Evolutionary conservation across 1,140 invertebrate genomes (phyloP), one percentile per base, ranked within the genome.

Genomic region (Cherax quadricarinatus): DNA sequence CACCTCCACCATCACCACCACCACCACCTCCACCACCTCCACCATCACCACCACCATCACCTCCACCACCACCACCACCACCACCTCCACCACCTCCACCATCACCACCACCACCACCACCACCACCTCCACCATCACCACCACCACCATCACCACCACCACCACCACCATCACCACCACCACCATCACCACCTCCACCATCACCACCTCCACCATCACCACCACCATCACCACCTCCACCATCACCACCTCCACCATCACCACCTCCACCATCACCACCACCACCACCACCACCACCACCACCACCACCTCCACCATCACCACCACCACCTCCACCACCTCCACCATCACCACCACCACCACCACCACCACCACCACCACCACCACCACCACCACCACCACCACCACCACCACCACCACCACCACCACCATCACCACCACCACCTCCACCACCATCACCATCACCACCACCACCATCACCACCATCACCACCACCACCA

Each of bases 381-480:
- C n/a, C n/a, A n/a, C n/a, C n/a, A n/a, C n/a, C n/a, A n/a, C n/a
- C n/a, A n/a, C n/a, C n/a, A n/a, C n/a, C n/a, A n/a, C n/a, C n/a
- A n/a, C n/a, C n/a, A n/a, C n/a, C n/a, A 79, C 21, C 18, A 79
- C 48, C 75, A 79, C 75, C 75, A 79, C 75, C 21, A 21, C 75
- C 21, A n/a, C 21, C 21, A 79, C 48, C 21, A 79, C 75, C 3
- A 79, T 21, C 21, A 21, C 48, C 75, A 79, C 21, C 75, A 21
- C 18, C 21, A 79, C 75, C 21, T 10, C 75, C 10, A 3, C 48
- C 75, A 79, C 75, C 21, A 79, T 12, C 21, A 9, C 48, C 18
- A 70, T 70, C 66, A 79, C 75, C 10, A 14, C 73, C 21, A 21
- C 21, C 75, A 79, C 75, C 75, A 79, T 41, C 21, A 79, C 18